Conservation (phyloP, 2,888 invertebrate genomes). For the Stenodera caucasica region DNA sequence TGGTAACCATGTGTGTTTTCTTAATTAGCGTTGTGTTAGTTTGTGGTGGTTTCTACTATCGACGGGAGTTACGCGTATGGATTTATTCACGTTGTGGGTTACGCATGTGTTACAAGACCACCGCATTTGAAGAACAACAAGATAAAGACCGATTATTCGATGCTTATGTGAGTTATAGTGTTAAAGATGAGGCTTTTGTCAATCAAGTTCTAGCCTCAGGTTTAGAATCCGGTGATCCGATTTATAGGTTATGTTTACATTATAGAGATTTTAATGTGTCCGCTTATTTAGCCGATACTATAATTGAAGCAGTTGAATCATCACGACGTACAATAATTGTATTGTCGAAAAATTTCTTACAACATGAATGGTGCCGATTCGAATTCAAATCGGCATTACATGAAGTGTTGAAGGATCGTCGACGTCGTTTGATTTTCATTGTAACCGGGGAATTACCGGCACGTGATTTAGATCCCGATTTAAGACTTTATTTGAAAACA, state of each 20-base stretch:
- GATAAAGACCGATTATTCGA: conserved; percentile 86
- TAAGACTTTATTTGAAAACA: conserved; percentile 79
- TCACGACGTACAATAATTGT: conserved; percentile 85
- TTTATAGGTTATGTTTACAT: conserved; percentile 82
- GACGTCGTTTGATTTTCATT: conserved; percentile 79
- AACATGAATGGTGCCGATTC: conserved; percentile 87
- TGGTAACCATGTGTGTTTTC: conserved; percentile 70
- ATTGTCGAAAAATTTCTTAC: conserved; percentile 84
- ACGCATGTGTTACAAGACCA: conserved; percentile 73
- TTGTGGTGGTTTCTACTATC: conserved; percentile 73
- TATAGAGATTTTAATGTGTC: conserved; percentile 83
- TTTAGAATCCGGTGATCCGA: conserved; percentile 79
- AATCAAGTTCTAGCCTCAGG: conserved; percentile 80
- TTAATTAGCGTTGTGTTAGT: conserved; percentile 69
- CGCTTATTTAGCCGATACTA: conserved; percentile 82
- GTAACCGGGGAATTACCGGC: conserved; percentile 81
- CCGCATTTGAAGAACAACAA: conserved; percentile 70
- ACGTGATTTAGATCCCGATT: conserved; percentile 81
- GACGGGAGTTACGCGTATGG: conserved; percentile 81
- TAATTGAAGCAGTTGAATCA: conserved; percentile 83
- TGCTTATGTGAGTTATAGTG: conserved; percentile 88
- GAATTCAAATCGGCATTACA: conserved; percentile 89
- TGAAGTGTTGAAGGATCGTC: conserved; percentile 77
- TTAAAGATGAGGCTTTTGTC: conserved; percentile 85
- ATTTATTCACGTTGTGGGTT: conserved; percentile 80